Percentiles rank a stretch among this genome's conserved stretches.
phyloP scores from a whole-genome alignment of 2,113 vertebrate species.

The Hyperopisus bebe region DNA sequence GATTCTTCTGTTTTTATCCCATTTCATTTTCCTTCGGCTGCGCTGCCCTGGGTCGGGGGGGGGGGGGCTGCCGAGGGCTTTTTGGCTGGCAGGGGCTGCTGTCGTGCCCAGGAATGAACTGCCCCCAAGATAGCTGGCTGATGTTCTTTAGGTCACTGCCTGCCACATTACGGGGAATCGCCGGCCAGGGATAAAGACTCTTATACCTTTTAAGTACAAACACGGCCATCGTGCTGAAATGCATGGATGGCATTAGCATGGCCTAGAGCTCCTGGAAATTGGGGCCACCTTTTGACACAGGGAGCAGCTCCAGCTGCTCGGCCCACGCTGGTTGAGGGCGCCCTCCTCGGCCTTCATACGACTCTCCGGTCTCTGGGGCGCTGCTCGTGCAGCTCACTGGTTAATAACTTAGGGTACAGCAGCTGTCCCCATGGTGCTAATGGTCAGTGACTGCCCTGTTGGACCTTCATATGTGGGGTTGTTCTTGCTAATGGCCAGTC shows the following conservation, averaged over 20 bases:
- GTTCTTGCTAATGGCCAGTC: slow-evolving; percentile 48
- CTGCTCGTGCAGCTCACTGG: slow-evolving; percentile 3
- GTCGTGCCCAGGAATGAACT: neutral
- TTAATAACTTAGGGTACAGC: slow-evolving; percentile 17
- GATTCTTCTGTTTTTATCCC: neutral
- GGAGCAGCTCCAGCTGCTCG: neutral
- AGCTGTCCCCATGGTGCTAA: slow-evolving; percentile 40
- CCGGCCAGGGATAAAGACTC: neutral
- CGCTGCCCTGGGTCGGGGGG: neutral
- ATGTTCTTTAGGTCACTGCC: neutral
- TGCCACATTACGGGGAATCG: neutral
- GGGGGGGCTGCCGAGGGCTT: neutral
- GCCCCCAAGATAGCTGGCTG: neutral
- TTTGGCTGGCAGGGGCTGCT: neutral
- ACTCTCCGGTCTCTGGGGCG: neutral
- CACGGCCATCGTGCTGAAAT: neutral
- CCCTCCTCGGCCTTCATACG: neutral
- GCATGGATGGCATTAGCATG: neutral
- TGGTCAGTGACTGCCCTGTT: slow-evolving; percentile 32
- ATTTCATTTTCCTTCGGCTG: neutral
- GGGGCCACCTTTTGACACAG: neutral
- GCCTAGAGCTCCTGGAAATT: neutral
- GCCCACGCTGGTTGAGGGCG: neutral
- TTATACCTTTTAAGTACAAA: neutral
- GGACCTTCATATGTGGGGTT: slow-evolving; percentile 42